Conservation (phyloP, 2,888 invertebrate species). For the Andrena bicolor region DNA sequence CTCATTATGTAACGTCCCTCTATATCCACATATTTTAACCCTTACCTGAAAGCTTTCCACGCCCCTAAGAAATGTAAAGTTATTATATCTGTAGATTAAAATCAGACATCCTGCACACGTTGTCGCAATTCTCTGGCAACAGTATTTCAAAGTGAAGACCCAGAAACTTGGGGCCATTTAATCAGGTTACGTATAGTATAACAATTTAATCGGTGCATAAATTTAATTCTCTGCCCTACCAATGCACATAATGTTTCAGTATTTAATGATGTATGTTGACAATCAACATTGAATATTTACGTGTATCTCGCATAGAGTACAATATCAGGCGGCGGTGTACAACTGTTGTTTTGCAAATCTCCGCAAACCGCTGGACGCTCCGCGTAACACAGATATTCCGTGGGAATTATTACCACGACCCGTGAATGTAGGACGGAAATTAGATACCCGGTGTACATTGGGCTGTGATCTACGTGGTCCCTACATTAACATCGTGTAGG, state of each 20-base stretch:
- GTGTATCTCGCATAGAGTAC: conserved; percentile 18
- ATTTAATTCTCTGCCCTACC: conserved; percentile 24
- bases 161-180: background rate
- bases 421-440: conserved; percentile 63
- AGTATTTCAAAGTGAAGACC: background rate
- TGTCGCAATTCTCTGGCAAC: no score
- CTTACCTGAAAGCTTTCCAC: no score
- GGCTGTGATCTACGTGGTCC: conserved; percentile 48
- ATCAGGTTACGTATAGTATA: background rate
- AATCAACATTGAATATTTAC: conserved; percentile 55
- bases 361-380: conserved; percentile 53
- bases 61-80: no score
- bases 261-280: conserved; percentile 50
- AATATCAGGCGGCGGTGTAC: conserved; percentile 27
- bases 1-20: no score
- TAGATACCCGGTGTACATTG: conserved; percentile 63
- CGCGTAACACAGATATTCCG: conserved; percentile 55
- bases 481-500: conserved; percentile 44
- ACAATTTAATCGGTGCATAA: conserved; percentile 28
- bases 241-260: conserved; percentile 28
- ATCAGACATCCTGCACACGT: no score
- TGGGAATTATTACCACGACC: conserved; percentile 64
- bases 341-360: conserved; percentile 69
- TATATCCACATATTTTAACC: no score
- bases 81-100: background rate